Percentiles rank a stretch among this genome's conserved stretches.
These are phyloP conservation scores for Drosophila burlai DNA, from an alignment of 1,140 invertebrate species.

Conservation along the genomic window DNA sequence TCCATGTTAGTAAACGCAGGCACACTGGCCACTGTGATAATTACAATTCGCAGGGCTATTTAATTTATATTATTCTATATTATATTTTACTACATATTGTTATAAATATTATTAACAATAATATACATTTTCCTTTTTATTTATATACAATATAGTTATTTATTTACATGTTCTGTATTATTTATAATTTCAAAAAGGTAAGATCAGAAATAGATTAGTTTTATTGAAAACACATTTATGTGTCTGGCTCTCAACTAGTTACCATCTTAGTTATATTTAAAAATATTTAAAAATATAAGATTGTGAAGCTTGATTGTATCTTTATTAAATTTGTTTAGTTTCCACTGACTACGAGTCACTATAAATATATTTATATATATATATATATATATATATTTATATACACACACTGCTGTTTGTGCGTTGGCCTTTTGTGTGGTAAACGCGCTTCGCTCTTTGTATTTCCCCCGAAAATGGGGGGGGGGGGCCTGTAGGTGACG, in stretches of 20 bases:
- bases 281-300: neutral
- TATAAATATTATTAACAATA: neutral
- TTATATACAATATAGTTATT: neutral
- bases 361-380: neutral
- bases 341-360: slow-evolving; percentile 4
- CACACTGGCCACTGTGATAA: slow-evolving; percentile 4
- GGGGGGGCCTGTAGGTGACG: neutral
- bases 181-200: neutral
- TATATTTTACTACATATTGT: neutral
- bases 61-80: neutral
- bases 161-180: neutral
- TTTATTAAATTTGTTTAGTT: neutral
- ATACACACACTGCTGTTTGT: slow-evolving; percentile 40
- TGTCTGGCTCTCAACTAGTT: neutral
- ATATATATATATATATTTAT: slow-evolving; percentile 4
- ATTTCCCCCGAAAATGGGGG: slow-evolving; percentile 24
- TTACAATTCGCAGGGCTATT: neutral
- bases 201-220: neutral
- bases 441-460: slow-evolving; percentile 73
- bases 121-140: neutral
- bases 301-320: neutral
- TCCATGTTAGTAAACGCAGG: neutral
- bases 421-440: slow-evolving; percentile 74
- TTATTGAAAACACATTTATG: neutral
- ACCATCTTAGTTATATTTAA: neutral